Evolutionary conservation across 2,888 invertebrate genomes (phyloP).

Genomic region (Rhagonycha fulva): DNA sequence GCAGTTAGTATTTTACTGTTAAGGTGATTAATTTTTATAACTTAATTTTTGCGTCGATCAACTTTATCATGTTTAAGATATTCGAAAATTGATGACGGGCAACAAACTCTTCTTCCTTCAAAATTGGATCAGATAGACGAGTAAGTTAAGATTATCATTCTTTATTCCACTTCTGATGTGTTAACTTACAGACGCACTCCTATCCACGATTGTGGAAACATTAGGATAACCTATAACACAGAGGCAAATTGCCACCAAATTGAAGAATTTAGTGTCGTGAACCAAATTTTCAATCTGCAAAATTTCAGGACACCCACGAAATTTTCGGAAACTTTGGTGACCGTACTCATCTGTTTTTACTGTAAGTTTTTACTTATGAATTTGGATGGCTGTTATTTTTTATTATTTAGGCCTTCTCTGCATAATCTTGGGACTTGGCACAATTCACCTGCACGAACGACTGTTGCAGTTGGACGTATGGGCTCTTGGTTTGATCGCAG

Average conservation of each 20-base stretch:
- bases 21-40: slow-evolving; percentile 55
- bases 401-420: slow-evolving; percentile 47
- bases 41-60: neutral
- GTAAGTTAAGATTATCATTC: neutral
- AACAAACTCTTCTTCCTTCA: neutral
- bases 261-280: slow-evolving; percentile 36
- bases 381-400: neutral
- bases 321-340: slow-evolving; percentile 57
- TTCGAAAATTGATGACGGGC: neutral
- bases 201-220: neutral
- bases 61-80: neutral
- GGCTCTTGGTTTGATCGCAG: neutral
- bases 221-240: slow-evolving; percentile 19
- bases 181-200: neutral
- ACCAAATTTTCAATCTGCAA: slow-evolving; percentile 57
- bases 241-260: slow-evolving; percentile 9
- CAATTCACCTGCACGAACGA: slow-evolving; percentile 18
- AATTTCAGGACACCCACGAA: slow-evolving; percentile 52
- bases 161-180: neutral
- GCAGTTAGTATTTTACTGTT: slow-evolving; percentile 74
- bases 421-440: slow-evolving; percentile 47
- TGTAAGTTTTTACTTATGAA: slow-evolving; percentile 46
- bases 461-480: neutral
- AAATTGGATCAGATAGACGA: neutral
- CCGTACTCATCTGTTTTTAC: slow-evolving; percentile 57